Conservation (phyloP, 2,797 vertebrate species). For the Myotis planiceps region DNA sequence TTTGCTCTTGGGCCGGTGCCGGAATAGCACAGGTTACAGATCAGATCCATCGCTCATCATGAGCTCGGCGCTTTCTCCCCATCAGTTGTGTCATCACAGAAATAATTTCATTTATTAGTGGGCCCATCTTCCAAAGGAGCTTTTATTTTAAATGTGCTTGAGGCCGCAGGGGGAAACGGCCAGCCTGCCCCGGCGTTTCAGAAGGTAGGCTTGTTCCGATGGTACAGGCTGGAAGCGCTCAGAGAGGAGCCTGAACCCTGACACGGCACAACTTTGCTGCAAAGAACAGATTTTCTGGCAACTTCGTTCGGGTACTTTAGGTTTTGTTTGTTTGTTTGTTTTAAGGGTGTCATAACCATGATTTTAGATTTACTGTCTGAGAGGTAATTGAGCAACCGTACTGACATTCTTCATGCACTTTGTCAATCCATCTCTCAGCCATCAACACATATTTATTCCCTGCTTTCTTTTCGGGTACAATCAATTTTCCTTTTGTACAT, state of each 20-base stretch:
- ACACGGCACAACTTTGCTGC: neutral
- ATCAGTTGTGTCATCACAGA: conserved; percentile 68
- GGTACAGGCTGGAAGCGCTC: neutral
- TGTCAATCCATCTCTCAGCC: neutral
- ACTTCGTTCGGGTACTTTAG: neutral
- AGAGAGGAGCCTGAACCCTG: neutral
- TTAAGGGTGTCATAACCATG: neutral
- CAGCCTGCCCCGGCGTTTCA: neutral
- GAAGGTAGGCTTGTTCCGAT: neutral
- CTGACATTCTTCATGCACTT: neutral
- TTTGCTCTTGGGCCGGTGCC: conserved; percentile 64
- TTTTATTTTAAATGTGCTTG: conserved; percentile 70
- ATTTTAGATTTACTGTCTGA: neutral
- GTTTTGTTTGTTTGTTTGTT: neutral
- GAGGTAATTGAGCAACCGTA: neutral
- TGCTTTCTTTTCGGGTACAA: neutral
- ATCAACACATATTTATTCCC: neutral
- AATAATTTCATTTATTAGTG: conserved; percentile 83
- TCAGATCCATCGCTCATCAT: conserved; percentile 70
- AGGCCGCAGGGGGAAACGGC: neutral
- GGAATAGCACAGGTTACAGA: conserved; percentile 73
- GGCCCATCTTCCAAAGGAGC: conserved; percentile 59
- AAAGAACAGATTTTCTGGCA: neutral
- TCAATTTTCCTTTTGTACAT: conserved; percentile 1
- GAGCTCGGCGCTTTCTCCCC: conserved; percentile 68